These are phyloP conservation scores for Norana najaformis DNA, from an alignment of 2,888 invertebrate species.

Conservation along the genomic window DNA sequence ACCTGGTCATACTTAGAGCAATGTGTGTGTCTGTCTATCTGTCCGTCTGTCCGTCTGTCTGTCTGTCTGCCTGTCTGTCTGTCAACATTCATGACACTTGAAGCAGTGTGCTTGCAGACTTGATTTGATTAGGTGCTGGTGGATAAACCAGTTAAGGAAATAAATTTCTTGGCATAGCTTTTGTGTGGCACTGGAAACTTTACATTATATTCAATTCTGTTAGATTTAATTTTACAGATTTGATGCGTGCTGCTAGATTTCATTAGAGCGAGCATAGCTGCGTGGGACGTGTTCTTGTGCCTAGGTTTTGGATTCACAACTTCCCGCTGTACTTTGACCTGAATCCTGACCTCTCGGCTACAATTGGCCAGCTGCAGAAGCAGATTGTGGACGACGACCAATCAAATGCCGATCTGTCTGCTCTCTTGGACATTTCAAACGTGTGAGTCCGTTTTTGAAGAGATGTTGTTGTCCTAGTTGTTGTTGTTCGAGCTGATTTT, in stretches of 20 bases:
- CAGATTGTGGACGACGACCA: constrained; percentile 53
- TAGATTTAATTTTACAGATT: no score
- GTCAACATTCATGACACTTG: no score
- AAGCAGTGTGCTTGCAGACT: no score
- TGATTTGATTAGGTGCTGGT: no score
- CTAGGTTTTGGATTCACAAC: constrained; percentile 66
- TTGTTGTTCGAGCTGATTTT: not conserved
- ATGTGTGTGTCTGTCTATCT: not conserved
- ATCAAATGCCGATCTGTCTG: constrained; percentile 57
- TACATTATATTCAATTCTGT: no score
- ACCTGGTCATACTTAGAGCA: not conserved
- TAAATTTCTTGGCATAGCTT: no score
- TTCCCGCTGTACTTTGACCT: constrained; percentile 68
- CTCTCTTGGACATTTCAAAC: constrained; percentile 64
- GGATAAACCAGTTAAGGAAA: no score
- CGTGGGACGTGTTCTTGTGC: constrained; percentile 31
- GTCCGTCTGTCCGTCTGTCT: not conserved
- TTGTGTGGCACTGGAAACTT: no score
- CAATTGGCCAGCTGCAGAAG: constrained; percentile 61
- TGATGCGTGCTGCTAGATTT: no score
- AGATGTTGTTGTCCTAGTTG: not conserved
- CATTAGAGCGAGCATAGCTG: not conserved
- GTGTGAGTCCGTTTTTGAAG: constrained; percentile 58
- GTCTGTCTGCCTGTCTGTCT: no score
- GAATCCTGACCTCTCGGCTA: constrained; percentile 62